Conservation (phyloP, 1,140 invertebrate species). For the Drosophila grimshawi region DNA sequence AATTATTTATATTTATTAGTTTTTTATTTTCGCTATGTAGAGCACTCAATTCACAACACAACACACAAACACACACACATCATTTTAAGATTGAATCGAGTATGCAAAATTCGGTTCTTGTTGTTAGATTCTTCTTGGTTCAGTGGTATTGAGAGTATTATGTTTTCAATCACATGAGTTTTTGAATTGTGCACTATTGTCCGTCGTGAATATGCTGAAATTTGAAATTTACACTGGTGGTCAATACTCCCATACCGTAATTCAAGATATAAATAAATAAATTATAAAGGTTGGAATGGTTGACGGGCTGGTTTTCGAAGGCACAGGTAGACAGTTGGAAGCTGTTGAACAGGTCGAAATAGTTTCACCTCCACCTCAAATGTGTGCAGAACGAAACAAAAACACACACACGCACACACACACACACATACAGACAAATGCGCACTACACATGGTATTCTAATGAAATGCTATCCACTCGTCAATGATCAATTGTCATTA, state of each 20-base stretch:
- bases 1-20: no score
- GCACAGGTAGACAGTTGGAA: conserved; percentile 73
- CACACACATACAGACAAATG: conserved; percentile 30
- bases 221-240: conserved; percentile 82
- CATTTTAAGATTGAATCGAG: neutral
- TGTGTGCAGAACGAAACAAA: conserved; percentile 73
- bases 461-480: conserved; percentile 84
- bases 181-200: conserved; percentile 77
- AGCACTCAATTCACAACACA: no score
- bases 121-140: conserved; percentile 44
- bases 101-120: conserved; percentile 3
- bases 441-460: conserved; percentile 75
- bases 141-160: conserved; percentile 55
- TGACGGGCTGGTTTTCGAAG: conserved; percentile 73
- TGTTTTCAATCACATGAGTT: conserved; percentile 77
- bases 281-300: conserved; percentile 77
- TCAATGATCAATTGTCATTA: conserved; percentile 84
- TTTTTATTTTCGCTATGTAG: no score
- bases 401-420: conserved; percentile 25
- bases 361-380: conserved; percentile 81
- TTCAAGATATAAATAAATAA: conserved; percentile 83
- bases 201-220: conserved; percentile 82
- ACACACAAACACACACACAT: no score
- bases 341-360: conserved; percentile 83
- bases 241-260: conserved; percentile 84